These are phyloP conservation scores for Phalanger gymnotis DNA, from an alignment of 2,797 vertebrate genomes.

Conservation along the genomic window DNA sequence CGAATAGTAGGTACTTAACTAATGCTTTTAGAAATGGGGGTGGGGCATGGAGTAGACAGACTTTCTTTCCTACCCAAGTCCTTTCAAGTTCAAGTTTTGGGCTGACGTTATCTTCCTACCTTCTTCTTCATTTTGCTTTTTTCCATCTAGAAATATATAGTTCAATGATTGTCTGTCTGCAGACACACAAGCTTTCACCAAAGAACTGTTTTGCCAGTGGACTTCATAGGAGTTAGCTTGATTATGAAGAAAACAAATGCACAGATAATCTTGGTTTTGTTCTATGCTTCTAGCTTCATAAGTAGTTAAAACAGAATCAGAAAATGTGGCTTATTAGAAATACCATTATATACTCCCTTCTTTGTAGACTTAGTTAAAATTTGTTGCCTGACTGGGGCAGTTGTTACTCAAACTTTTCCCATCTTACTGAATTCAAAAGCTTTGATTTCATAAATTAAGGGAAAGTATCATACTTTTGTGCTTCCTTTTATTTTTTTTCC, in stretches of 20 bases:
- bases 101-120: neutral
- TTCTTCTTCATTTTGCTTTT: neutral
- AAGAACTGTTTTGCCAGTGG: neutral
- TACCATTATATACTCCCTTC: neutral
- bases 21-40: too few species aligned
- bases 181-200: neutral
- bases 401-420: neutral
- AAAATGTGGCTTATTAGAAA: neutral
- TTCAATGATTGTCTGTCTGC: too few species aligned
- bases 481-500: neutral
- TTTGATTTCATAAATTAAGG: neutral
- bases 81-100: neutral
- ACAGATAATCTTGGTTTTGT: neutral
- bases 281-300: neutral
- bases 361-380: constrained; percentile 28
- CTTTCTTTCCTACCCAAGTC: neutral
- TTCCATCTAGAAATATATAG: neutral
- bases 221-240: neutral
- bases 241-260: constrained; percentile 23
- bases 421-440: constrained; percentile 34
- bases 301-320: constrained; percentile 24
- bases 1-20: neutral
- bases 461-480: neutral
- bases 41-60: too few species aligned
- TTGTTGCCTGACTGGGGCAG: neutral